Base-by-base conservation (phyloP, 2,888 invertebrate genomes). In the Eupithecia centaureata region DNA sequence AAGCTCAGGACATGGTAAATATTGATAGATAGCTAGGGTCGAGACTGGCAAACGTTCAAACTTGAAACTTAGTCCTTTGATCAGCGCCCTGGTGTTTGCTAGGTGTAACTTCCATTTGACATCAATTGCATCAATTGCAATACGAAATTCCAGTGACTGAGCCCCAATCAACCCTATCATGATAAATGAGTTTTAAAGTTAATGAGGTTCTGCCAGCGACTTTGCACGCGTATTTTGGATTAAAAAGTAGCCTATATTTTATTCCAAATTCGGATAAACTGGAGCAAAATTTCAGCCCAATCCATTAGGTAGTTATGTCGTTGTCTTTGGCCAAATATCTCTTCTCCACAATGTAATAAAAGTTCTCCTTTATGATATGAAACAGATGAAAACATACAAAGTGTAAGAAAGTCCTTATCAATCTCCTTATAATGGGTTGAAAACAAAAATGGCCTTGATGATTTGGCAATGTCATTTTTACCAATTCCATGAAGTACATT, bases 31-130 rank as follows among this genome's bases (percentile, higher is more conserved):
- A 75, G 77, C 67, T 71, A 75, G 77, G 78, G 79, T 76, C 74
- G 74, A 76, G 72, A 80, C 80, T 83, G 79, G 78, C 84, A 84
- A 85, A 82, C 84, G 82, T 84, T 79, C 76, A 82, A 86, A 88
- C 83, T 87, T 83, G 82, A 79, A 88, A 88, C 83, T 86, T 83
- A 81, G 79, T 83, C 86, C 86, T 87, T 87, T 89, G 80, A 78
- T 80, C 77, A 77, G 71, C 71, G 76, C 70, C 13, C 8, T 76
- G 72, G 73, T 83, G 82, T 83, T 84, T 82, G 83, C 80, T 77
- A 77, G 78, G 76, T 78, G 79, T 80, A 76, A 73, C 70, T 70
- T 67, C 64, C 74, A 74, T 77, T 78, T 71, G 74, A 74, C 74
- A 73, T 77, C 75, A 61, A 63, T 56, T 67, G 71, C 70, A 63